A percentile compares a stretch with the other conserved stretches of the same genome.
Conservation (phyloP, 2,888 invertebrate genomes). For the Lobophora halterata region DNA sequence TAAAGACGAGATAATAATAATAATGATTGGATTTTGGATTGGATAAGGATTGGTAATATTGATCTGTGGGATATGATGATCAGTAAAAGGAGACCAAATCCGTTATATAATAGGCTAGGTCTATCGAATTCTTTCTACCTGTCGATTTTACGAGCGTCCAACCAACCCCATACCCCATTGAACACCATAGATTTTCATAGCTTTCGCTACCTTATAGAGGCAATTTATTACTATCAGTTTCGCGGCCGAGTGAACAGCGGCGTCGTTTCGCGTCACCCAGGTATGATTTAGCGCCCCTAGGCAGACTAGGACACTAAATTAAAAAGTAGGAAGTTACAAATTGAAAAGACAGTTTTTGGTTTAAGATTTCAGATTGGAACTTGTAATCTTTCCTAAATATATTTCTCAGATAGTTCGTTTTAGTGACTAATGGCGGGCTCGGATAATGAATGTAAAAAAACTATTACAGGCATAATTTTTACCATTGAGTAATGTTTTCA, state of each 20-base stretch:
- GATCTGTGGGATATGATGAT: too few relatives aligned
- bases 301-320: slow-evolving; percentile 55
- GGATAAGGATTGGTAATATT: too few relatives aligned
- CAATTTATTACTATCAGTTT: slow-evolving; percentile 66
- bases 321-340: slow-evolving; percentile 41
- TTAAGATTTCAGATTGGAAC: slow-evolving; percentile 15
- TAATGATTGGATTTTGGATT: too few relatives aligned
- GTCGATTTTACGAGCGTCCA: slow-evolving; percentile 26
- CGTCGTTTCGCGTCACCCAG: slow-evolving; percentile 56
- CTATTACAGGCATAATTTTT: too few relatives aligned
- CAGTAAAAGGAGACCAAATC: too few relatives aligned
- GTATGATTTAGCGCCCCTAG: slow-evolving; percentile 61
- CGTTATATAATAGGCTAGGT: too few relatives aligned
- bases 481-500: too few relatives aligned
- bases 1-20: too few relatives aligned
- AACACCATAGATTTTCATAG: slow-evolving; percentile 44
- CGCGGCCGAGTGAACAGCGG: slow-evolving; percentile 46
- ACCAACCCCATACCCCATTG: slow-evolving; percentile 46
- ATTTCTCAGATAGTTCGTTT: too few relatives aligned
- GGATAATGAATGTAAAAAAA: too few relatives aligned
- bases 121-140: slow-evolving; percentile 21
- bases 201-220: slow-evolving; percentile 28
- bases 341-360: slow-evolving; percentile 11
- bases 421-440: too few relatives aligned
- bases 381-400: too few relatives aligned